These are phyloP conservation scores for Aphidoletes aphidimyza DNA, from an alignment of 2,888 invertebrate genomes.

Conservation along the genomic window DNA sequence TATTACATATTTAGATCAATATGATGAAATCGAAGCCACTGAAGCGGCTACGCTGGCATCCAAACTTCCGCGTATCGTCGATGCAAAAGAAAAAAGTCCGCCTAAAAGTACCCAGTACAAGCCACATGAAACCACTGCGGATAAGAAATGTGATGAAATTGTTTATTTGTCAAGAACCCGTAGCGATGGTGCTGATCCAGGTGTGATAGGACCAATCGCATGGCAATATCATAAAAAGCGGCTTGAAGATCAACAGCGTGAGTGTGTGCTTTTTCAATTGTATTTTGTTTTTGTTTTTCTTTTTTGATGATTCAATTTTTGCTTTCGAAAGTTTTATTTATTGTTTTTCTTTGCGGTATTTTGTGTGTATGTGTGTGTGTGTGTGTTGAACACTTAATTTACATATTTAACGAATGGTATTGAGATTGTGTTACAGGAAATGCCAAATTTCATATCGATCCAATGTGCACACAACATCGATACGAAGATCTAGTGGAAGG, in stretches of 20 bases:
- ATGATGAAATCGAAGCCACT: slow-evolving; percentile 59
- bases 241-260: slow-evolving; percentile 69
- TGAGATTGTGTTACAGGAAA: slow-evolving; percentile 56
- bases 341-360: background rate
- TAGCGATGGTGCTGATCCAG: slow-evolving; percentile 83
- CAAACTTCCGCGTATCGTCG: slow-evolving; percentile 59
- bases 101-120: background rate
- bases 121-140: background rate
- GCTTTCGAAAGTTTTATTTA: background rate
- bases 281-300: slow-evolving; percentile 7
- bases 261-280: background rate
- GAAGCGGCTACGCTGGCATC: slow-evolving; percentile 59
- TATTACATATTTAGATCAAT: slow-evolving; percentile 75
- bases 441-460: slow-evolving; percentile 64
- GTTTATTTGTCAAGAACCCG: slow-evolving; percentile 69
- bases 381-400: no score
- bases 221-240: slow-evolving; percentile 84
- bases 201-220: slow-evolving; percentile 84
- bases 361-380: no score
- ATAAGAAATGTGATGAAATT: slow-evolving; percentile 55
- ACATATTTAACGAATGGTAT: background rate
- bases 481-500: slow-evolving; percentile 66
- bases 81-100: background rate
- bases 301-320: background rate
- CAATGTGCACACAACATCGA: slow-evolving; percentile 64